Evolutionary conservation across 2,797 vertebrate species (phyloP).

Genomic region (Nannoperca obscura): DNA sequence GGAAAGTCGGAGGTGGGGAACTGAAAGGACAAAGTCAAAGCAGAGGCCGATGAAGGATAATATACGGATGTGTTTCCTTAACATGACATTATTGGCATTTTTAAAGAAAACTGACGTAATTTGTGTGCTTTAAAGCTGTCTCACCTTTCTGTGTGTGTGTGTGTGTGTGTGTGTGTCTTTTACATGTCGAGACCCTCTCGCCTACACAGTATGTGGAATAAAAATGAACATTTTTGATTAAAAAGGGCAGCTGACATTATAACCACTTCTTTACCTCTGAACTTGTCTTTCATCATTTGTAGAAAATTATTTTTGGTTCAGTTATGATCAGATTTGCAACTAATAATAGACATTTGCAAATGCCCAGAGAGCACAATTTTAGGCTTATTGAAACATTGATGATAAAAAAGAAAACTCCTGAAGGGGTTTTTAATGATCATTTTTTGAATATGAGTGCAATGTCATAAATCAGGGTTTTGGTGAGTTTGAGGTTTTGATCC

Average conservation of each 20-base stretch:
- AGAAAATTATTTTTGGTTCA: not conserved
- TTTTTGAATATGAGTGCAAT: conserved; percentile 9
- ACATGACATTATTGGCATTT: conserved; percentile 21
- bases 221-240: conserved; percentile 3
- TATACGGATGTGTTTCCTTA: conserved; percentile 8
- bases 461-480: not conserved
- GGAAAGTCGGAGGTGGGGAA: conserved; percentile 35
- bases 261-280: not conserved
- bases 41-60: conserved; percentile 8
- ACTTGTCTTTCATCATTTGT: not conserved
- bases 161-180: conserved; percentile 29
- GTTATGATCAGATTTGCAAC: not conserved
- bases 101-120: conserved; percentile 9
- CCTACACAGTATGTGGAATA: conserved; percentile 15
- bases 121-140: conserved; percentile 17
- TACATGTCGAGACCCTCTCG: conserved; percentile 28
- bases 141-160: conserved; percentile 19
- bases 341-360: conserved; percentile 2
- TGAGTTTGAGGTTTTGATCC: conserved; percentile 16
- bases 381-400: not conserved
- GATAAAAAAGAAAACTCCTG: not conserved
- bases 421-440: not conserved
- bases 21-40: conserved; percentile 31
- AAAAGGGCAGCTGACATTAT: not conserved
- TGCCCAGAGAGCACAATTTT: not conserved